Evolutionary conservation across 1,140 invertebrate genomes (phyloP), one percentile per base, ranked within the genome.

Genomic region (Aphidius gifuensis): DNA sequence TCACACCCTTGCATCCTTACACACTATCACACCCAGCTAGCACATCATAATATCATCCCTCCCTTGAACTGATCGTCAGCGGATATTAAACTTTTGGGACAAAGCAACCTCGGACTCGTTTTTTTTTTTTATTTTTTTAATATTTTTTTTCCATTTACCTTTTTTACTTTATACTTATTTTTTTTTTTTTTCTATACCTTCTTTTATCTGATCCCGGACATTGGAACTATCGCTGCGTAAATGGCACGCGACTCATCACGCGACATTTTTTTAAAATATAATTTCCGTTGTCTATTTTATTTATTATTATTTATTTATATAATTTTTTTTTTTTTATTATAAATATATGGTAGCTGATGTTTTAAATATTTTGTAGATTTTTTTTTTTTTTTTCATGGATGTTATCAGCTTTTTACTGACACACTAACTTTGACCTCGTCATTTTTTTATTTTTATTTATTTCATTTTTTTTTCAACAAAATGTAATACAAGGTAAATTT

Each of bases 71-170:
- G 59, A 61, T 61, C 59, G 47, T 54, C 51, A 50, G 43, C 59
- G 59, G 59, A 61, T 61, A 61, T 61, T 61, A 61, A 61, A 61
- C 51, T 61, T 61, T 61, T 61, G 59, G 59, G 59, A 61, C 59
- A 61, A 61, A 54, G 59, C 59, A n/a, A 61, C 50, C 11, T 61
- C 11, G 50, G 38, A 38, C 39, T 54, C 39, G 3, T 8, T 39
- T 54, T 54, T 9, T 42, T 40, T 54, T 42, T 42, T 42, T 40
- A 43, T 42, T 7, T 42, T 54, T n/a, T n/a, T n/a, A n/a, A n/a
- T n/a, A n/a, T 54, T 39, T 32, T 32, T 32, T 21, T 39, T 39
- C 38, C 32, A 51, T 54, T 42, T 16, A 51, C 38, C 42, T 54
- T 9, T 42, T 23, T 23, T 23, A 2, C 39, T 55, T 55, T 43